phyloP scores from a whole-genome alignment of 2,113 vertebrate species.

The Catharus fuscescens region DNA sequence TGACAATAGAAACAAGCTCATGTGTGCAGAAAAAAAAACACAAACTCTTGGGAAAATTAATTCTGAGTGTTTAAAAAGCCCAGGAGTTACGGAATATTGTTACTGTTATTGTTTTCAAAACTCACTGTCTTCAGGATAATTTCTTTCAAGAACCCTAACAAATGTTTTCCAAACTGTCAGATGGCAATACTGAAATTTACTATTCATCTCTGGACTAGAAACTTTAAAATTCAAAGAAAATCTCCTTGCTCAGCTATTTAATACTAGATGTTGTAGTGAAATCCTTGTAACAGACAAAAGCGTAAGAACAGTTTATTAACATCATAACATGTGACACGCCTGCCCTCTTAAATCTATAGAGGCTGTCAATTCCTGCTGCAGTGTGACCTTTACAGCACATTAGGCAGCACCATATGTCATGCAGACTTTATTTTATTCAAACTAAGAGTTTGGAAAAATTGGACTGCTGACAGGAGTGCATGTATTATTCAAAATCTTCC shows the following conservation, averaged over 20 bases:
- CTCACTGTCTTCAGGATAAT: background rate
- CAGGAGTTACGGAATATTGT: background rate
- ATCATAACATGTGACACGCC: background rate
- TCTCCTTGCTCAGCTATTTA: background rate
- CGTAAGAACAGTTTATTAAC: background rate
- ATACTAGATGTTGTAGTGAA: background rate
- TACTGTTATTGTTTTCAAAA: background rate
- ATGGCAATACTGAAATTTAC: background rate
- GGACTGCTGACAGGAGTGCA: background rate
- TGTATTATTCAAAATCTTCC: background rate
- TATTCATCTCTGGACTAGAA: background rate
- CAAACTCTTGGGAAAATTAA: background rate
- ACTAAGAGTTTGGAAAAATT: background rate
- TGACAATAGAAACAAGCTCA: background rate
- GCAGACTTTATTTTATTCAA: background rate
- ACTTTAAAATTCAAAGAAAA: background rate
- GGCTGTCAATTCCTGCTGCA: constrained; percentile 14
- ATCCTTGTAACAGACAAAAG: background rate
- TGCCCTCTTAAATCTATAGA: constrained; percentile 29
- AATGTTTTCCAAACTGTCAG: background rate
- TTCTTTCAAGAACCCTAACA: background rate
- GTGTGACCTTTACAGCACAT: constrained; percentile 43
- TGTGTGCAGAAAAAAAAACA: background rate
- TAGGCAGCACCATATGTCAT: constrained; percentile 11
- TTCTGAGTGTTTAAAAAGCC: background rate